These are phyloP conservation scores for Diogma glabrata DNA, from an alignment of 2,888 invertebrate species.

Conservation along the genomic window DNA sequence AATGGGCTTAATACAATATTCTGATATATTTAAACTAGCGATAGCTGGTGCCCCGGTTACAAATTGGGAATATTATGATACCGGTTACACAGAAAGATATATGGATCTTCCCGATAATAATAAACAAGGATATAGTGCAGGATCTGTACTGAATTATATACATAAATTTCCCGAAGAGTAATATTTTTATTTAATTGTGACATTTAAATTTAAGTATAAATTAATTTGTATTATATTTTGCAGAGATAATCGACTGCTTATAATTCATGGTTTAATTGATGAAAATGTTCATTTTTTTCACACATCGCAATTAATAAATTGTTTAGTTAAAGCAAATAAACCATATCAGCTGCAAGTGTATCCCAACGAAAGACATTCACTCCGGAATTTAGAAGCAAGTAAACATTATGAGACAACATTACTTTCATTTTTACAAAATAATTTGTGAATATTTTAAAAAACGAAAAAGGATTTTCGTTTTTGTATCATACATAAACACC, in stretches of 20 bases:
- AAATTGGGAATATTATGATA: slow-evolving; percentile 95
- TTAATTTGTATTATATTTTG: too few relatives aligned
- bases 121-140: slow-evolving; percentile 65
- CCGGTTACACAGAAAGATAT: slow-evolving; percentile 97
- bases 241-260: slow-evolving; percentile 77
- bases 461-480: not conserved
- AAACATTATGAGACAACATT: slow-evolving; percentile 95
- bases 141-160: slow-evolving; percentile 74
- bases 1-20: slow-evolving; percentile 85
- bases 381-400: slow-evolving; percentile 84
- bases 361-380: slow-evolving; percentile 92
- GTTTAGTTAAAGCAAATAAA: slow-evolving; percentile 86
- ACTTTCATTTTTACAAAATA: slow-evolving; percentile 79
- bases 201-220: too few relatives aligned
- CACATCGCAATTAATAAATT: slow-evolving; percentile 81
- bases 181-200: too few relatives aligned
- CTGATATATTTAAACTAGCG: slow-evolving; percentile 87
- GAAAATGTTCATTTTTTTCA: slow-evolving; percentile 99
- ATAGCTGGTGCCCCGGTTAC: slow-evolving; percentile 97
- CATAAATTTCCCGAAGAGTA: slow-evolving; percentile 86
- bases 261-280: slow-evolving; percentile 95
- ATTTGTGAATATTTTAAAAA: slow-evolving; percentile 42
- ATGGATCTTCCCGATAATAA: slow-evolving; percentile 79
- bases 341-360: slow-evolving; percentile 93
- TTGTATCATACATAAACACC: too few relatives aligned